phyloP scores from a whole-genome alignment of 1,140 invertebrate species.

The Magallana gigas region DNA sequence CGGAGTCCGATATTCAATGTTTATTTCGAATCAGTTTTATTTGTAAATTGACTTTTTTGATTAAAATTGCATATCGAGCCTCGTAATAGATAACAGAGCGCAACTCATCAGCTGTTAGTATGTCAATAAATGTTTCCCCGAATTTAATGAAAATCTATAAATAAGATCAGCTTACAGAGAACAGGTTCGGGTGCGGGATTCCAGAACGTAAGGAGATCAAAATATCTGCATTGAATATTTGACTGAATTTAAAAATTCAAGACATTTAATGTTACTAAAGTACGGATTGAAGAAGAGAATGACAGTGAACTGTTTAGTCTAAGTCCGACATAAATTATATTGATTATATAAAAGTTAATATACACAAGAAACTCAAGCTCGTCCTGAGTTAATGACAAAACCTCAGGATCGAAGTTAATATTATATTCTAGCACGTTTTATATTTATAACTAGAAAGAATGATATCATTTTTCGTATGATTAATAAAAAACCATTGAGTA shows the following conservation, averaged over 20 bases:
- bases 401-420: too few relatives aligned
- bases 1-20: background rate
- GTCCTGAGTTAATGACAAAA: too few relatives aligned
- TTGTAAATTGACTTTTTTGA: conserved; percentile 23
- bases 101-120: background rate
- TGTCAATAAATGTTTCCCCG: conserved; percentile 6
- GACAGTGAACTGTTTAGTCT: too few relatives aligned
- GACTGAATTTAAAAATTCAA: background rate
- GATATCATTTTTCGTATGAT: too few relatives aligned
- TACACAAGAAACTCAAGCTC: too few relatives aligned
- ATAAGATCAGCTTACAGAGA: background rate
- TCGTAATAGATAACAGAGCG: background rate
- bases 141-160: conserved; percentile 14
- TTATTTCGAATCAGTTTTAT: background rate
- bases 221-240: background rate
- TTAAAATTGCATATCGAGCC: conserved; percentile 16
- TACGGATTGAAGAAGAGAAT: background rate
- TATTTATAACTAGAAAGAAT: too few relatives aligned
- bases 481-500: too few relatives aligned
- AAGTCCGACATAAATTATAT: too few relatives aligned
- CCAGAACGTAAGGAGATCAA: background rate
- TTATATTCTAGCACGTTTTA: too few relatives aligned
- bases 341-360: too few relatives aligned
- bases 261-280: background rate
- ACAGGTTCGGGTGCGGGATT: background rate